Percentiles rank a stretch among this genome's conserved stretches.
These are phyloP conservation scores for Drosophila sordidula DNA, from an alignment of 2,888 invertebrate species.

Conservation along the genomic window DNA sequence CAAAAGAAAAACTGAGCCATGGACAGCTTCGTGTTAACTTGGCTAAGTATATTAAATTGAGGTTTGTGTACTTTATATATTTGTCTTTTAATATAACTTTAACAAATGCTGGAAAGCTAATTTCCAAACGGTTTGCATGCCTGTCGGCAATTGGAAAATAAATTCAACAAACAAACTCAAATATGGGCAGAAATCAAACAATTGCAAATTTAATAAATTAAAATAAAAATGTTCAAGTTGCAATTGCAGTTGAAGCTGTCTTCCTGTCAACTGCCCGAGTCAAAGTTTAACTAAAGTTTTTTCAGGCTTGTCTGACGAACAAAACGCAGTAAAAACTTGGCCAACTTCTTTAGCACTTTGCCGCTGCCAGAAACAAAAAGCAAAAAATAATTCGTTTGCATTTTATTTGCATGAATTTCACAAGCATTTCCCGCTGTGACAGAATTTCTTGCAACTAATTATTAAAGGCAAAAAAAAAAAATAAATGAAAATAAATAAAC, in stretches of 20 bases:
- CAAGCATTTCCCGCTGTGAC: constrained; percentile 11
- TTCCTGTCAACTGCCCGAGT: constrained; percentile 1
- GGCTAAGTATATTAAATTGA: constrained; percentile 19
- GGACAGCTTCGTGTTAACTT: constrained; percentile 34
- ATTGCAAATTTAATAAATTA: constrained; percentile 7
- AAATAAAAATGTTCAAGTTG: constrained; percentile 14
- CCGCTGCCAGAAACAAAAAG: constrained; percentile 17
- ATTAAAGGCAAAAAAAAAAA: not conserved
- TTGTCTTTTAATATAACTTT: not conserved
- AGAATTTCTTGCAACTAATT: constrained; percentile 6
- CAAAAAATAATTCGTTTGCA: constrained; percentile 1
- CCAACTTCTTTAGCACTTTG: constrained; percentile 15
- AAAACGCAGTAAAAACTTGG: constrained; percentile 17
- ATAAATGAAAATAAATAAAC: not conserved
- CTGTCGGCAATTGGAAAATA: not conserved
- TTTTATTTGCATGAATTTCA: constrained; percentile 41
- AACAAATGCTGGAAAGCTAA: constrained; percentile 11
- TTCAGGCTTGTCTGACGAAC: constrained; percentile 4
- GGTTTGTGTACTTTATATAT: not conserved
- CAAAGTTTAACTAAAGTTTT: constrained; percentile 45
- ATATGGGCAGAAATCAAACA: constrained; percentile 8
- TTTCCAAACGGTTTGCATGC: constrained; percentile 8
- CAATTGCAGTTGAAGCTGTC: not conserved
- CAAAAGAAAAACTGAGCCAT: constrained; percentile 47
- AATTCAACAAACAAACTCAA: constrained; percentile 17